phyloP scores from a whole-genome alignment of 2,113 vertebrate species.

The Xiphophorus hellerii region DNA sequence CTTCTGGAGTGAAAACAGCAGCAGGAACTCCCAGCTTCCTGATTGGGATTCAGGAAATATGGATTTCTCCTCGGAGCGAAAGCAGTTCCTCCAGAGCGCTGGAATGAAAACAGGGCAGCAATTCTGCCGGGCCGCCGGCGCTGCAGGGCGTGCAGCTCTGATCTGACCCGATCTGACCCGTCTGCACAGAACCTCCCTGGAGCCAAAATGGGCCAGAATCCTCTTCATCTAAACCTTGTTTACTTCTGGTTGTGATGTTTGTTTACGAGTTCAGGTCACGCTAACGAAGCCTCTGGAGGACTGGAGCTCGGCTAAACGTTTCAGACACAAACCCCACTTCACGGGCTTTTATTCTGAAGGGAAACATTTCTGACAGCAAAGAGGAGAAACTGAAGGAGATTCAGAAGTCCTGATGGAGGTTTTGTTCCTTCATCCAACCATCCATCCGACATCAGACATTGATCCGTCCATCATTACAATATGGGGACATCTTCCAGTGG shows the following conservation, averaged over 20 bases:
- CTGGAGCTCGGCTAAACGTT: not conserved
- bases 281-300: conserved; percentile 33
- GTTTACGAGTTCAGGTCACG: conserved; percentile 35
- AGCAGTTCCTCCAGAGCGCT: conserved; percentile 44
- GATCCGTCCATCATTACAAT: too few species aligned
- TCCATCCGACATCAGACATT: too few species aligned
- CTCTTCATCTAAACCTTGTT: conserved; percentile 23
- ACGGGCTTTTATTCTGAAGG: conserved; percentile 2
- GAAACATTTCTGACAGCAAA: too few species aligned
- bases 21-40: conserved; percentile 21
- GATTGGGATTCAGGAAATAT: conserved; percentile 35
- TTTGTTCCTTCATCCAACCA: too few species aligned
- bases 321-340: conserved; percentile 15
- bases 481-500: too few species aligned
- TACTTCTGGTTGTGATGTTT: conserved; percentile 34
- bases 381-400: too few species aligned
- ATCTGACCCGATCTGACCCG: conserved; percentile 58
- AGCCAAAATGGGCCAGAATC: conserved; percentile 6
- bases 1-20: not conserved
- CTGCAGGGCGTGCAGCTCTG: conserved; percentile 44
- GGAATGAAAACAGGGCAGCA: conserved; percentile 46
- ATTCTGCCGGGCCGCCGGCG: not conserved
- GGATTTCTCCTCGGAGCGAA: conserved; percentile 57
- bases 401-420: too few species aligned
- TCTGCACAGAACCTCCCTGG: not conserved